Evolutionary conservation across 2,113 vertebrate species (phyloP).

Genomic region (Gallinago jamesoni): DNA sequence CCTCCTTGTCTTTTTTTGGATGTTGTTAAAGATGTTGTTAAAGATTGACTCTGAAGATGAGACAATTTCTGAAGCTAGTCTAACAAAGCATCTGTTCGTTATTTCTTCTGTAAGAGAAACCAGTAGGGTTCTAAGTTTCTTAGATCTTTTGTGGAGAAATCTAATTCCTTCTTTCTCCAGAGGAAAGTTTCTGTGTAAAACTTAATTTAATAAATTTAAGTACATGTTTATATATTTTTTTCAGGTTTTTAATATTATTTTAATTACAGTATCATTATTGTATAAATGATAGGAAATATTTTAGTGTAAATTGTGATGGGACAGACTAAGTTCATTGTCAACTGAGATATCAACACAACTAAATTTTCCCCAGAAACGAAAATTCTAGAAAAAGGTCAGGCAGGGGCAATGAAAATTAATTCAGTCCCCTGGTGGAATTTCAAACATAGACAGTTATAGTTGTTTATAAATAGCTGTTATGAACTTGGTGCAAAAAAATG

Average conservation of each 20-base stretch:
- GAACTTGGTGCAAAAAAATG: neutral
- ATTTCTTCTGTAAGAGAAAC: neutral
- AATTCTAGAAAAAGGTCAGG: neutral
- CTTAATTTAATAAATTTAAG: neutral
- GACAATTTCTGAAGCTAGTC: neutral
- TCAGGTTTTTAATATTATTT: neutral
- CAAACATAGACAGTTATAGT: neutral
- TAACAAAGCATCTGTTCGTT: neutral
- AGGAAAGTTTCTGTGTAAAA: neutral
- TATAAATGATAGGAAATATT: neutral
- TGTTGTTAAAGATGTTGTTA: neutral
- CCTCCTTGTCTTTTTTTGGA: neutral
- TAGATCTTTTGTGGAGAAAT: neutral
- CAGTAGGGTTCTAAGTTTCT: neutral
- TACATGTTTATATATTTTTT: neutral
- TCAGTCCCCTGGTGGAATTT: neutral
- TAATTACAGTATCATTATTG: neutral
- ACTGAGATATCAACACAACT: neutral
- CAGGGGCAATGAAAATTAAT: neutral
- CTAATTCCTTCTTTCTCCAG: neutral
- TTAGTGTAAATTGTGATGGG: neutral
- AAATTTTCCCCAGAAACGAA: neutral
- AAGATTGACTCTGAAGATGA: neutral
- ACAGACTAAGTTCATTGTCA: neutral
- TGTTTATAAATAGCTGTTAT: neutral